Base-by-base conservation (phyloP, 2,113 vertebrate genomes). In the Egretta garzetta region DNA sequence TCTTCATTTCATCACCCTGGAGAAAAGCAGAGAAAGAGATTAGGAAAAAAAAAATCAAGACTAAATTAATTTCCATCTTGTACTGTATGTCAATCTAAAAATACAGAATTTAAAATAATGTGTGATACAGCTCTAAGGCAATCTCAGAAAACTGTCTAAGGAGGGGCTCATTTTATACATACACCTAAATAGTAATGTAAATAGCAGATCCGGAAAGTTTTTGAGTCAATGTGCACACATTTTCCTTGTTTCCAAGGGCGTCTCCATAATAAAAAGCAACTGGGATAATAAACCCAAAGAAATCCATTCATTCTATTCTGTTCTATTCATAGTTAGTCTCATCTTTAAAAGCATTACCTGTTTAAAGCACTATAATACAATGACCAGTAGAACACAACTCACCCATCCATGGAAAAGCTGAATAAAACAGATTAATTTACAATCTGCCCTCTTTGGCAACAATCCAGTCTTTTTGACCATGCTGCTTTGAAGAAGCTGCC, bases 1-100 rank as follows among this genome's bases (percentile, higher is more conserved):
- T 99, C 98, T 99, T 99, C 99, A 99, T 99, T 96, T 99, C 99
- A 93, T 99, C 99, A 1, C 99, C 99, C 99, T 99, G 89, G 30
- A 86, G 52, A 76, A 91, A 55, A 66, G 53, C 26, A 50, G 75
- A 90, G 33, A 49, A 37, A 41, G 13, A 49, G 21, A 73, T 71
- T 26, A 70, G 28, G 41, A 56, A n/a, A 89, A 81, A 7, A 66
- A 63, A 77, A 88, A 70, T 22, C 33, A 68, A 53, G 49, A 43
- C 26, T 43, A 20, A 73, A 79, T 53, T 63, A 27, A 64, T 80
- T 88, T 85, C 55, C 18, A 33, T 67, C 22, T 74, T 75, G 33
- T 75, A 55, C 12, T 85, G 27, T n/a, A 72, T 4, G 27, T 30
- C 13, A 71, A 7, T 50, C 53, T 74, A 84, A 75, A 81, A 91